phyloP scores from a whole-genome alignment of 2,797 vertebrate species.

The Vultur gryphus region DNA sequence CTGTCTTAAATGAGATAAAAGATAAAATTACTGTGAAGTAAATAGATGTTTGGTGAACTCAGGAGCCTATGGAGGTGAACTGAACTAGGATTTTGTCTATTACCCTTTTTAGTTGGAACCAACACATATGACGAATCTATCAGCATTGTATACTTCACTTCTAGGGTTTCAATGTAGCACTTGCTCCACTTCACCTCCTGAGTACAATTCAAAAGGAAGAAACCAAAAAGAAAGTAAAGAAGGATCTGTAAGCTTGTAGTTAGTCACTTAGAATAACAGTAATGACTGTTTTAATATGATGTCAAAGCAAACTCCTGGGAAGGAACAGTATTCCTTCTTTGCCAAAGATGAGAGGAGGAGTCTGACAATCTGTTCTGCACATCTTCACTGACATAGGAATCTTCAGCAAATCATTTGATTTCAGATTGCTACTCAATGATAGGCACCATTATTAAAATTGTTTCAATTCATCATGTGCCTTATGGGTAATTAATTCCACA shows the following conservation, averaged over 20 bases:
- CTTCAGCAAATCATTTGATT: background rate
- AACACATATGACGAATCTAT: background rate
- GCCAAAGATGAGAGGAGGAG: background rate
- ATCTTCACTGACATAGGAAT: background rate
- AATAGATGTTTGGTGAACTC: background rate
- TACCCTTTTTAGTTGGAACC: background rate
- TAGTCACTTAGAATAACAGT: background rate
- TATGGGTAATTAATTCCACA: background rate
- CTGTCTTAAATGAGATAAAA: background rate
- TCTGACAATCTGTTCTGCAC: background rate
- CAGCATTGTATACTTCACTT: background rate
- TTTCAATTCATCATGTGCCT: background rate
- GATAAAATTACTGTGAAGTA: background rate
- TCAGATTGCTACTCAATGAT: background rate
- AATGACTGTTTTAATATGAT: background rate
- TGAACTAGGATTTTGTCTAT: background rate
- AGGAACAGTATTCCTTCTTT: background rate
- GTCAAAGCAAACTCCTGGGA: background rate
- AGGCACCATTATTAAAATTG: background rate
- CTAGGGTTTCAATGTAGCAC: background rate
- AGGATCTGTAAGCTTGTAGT: background rate
- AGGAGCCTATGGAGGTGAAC: background rate
- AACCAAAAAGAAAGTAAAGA: background rate
- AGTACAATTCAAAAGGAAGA: background rate
- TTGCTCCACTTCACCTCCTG: background rate